Percentiles rank a stretch among this genome's conserved stretches.
Evolutionary conservation across 1,140 invertebrate species (phyloP).

Genomic region (Neodiprion pinetum): DNA sequence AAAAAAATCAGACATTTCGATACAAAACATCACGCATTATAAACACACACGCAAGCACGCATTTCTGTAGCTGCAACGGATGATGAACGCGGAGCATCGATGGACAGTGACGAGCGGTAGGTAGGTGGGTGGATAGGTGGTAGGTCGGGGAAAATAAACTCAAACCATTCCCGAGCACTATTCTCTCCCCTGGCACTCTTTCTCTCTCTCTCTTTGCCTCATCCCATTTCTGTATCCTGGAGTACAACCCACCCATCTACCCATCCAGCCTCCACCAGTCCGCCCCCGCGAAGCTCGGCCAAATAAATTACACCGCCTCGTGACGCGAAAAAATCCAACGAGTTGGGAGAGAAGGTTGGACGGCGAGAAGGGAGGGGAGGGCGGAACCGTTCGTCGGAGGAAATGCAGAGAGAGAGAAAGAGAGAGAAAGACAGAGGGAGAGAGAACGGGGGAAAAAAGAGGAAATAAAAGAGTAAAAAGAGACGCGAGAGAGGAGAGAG

Average conservation of each 20-base stretch:
- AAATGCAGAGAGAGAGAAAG: constrained; percentile 18
- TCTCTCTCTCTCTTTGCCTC: constrained; percentile 35
- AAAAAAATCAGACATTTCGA: too few relatives aligned
- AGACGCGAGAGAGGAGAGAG: neutral
- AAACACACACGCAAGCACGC: too few relatives aligned
- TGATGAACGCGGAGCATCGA: constrained; percentile 30
- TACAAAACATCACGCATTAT: too few relatives aligned
- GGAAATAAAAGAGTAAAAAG: constrained; percentile 23
- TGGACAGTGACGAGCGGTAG: constrained; percentile 55
- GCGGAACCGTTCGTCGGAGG: constrained; percentile 9
- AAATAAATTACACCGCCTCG: constrained; percentile 62
- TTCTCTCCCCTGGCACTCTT: constrained; percentile 30
- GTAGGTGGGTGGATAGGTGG: constrained; percentile 23
- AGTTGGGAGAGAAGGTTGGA: constrained; percentile 48
- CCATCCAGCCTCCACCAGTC: constrained; percentile 22
- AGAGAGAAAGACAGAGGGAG: neutral
- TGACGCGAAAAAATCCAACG: constrained; percentile 62
- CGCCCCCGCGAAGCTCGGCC: constrained; percentile 49
- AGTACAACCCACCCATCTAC: neutral
- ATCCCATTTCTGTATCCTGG: constrained; percentile 19
- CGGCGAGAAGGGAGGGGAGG: constrained; percentile 31
- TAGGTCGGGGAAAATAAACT: constrained; percentile 59
- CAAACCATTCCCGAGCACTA: constrained; percentile 44
- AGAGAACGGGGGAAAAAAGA: constrained; percentile 24
- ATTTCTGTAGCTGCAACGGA: too few relatives aligned